Conservation (phyloP, 2,113 vertebrate genomes). For the Addax nasomaculatus region DNA sequence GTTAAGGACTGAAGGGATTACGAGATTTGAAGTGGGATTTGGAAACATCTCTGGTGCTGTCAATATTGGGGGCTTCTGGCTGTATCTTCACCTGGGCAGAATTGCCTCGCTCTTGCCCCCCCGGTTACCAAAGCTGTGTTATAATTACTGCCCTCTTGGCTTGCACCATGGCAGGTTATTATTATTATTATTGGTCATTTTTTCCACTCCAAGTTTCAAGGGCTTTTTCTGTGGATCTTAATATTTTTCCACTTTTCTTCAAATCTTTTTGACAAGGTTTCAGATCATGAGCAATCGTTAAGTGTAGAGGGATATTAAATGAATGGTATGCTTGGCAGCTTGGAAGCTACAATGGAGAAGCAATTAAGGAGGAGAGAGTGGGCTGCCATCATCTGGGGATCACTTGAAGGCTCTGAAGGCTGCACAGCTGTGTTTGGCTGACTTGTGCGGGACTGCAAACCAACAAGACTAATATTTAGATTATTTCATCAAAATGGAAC, state of each 20-base stretch:
- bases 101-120: neutral
- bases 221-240: conserved; percentile 38
- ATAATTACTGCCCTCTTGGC: conserved; percentile 52
- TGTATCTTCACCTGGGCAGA: conserved; percentile 62
- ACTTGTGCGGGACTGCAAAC: neutral
- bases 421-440: conserved; percentile 41
- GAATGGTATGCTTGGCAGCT: neutral
- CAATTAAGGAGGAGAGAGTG: neutral
- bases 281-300: conserved; percentile 19
- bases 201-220: conserved; percentile 65
- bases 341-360: conserved; percentile 11
- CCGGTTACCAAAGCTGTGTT: neutral
- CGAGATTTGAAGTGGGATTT: conserved; percentile 77
- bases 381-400: neutral
- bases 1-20: conserved; percentile 73
- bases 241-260: conserved; percentile 13
- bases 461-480: neutral
- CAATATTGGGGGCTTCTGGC: conserved; percentile 37
- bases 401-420: neutral
- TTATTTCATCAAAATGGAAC: neutral
- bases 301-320: neutral
- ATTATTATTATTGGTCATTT: conserved; percentile 35
- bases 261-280: conserved; percentile 36
- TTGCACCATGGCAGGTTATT: neutral
- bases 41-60: conserved; percentile 72